Base-by-base conservation (phyloP, 2,888 invertebrate species). In the Trisateles emortualis region DNA sequence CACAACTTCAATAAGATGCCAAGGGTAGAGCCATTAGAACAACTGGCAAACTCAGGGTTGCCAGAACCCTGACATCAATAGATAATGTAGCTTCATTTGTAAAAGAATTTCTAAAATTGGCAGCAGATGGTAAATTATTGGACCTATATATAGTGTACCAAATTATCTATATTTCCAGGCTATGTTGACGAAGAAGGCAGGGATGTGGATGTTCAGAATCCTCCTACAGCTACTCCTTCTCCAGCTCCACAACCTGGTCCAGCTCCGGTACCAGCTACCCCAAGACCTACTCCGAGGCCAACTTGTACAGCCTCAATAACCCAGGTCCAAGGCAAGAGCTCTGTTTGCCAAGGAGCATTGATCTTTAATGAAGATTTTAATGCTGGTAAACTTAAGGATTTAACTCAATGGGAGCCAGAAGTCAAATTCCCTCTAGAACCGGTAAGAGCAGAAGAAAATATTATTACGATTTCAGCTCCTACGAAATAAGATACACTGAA, bases 361-460 rank as follows among this genome's bases (percentile, higher is more conserved):
- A 85, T 96, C 39, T 96, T 96, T 63, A 85, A 89, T 16, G 95
- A 95, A 30, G 89, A 94, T 14, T 96, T 96, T 64, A 76, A 83
- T 3, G 79, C 78, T 40, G 53, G 55, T 5, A 73, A 76, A 72
- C 36, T 86, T n/a, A 68, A 78, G 16, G 83, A 86, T 8, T 59
- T 85, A 70, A 44, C 69, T 0, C 78, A 90, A 38, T 95, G 94
- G 95, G 88, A 84, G 4, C 77, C 90, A 5, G 92, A 94, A 59
- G 86, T 93, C 49, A 93, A 91, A 68, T 94, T 95, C 69, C 88
- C 94, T 10, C 93, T 91, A 24, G 90, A 92, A 53, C 96, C 96
- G 63, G 95, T 95, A 82, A 88, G 89, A 81, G 1, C 22, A 22
- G 5, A 22, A 22, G 22, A 22, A 22, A 2, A 22, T n/a, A n/a